phyloP scores from a whole-genome alignment of 2,888 invertebrate genomes.

The Alcis repandata region DNA sequence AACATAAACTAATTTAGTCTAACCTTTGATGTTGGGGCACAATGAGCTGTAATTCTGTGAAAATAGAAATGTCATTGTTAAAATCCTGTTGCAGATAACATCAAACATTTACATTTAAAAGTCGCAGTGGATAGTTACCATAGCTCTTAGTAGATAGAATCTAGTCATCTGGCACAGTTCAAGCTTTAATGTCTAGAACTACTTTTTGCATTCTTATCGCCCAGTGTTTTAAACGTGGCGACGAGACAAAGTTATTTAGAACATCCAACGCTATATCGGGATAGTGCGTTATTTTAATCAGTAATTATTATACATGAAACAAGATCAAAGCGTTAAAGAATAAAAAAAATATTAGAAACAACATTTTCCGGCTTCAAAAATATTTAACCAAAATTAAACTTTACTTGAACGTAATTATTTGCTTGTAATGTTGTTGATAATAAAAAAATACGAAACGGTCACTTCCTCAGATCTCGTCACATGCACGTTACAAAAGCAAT shows the following conservation, averaged over 20 bases:
- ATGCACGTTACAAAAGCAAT: slow-evolving; percentile 28
- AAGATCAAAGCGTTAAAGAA: neutral
- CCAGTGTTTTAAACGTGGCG: slow-evolving; percentile 28
- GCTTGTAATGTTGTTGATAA: neutral
- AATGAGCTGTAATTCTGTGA: slow-evolving; percentile 9
- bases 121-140: neutral
- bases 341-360: neutral
- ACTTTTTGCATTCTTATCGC: slow-evolving; percentile 40
- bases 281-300: neutral
- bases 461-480: slow-evolving; percentile 20
- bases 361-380: neutral
- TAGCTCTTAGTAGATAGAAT: slow-evolving; percentile 12
- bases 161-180: slow-evolving; percentile 29
- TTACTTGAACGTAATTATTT: no score
- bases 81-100: slow-evolving; percentile 16
- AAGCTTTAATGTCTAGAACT: slow-evolving; percentile 17
- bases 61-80: slow-evolving; percentile 26
- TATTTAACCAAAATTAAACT: neutral
- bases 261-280: slow-evolving; percentile 25
- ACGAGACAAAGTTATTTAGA: slow-evolving; percentile 36
- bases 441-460: neutral
- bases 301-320: neutral
- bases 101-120: slow-evolving; percentile 17
- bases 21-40: slow-evolving; percentile 31
- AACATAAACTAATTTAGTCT: slow-evolving; percentile 29